phyloP scores from a whole-genome alignment of 2,113 vertebrate genomes.

The Silurus asotus region DNA sequence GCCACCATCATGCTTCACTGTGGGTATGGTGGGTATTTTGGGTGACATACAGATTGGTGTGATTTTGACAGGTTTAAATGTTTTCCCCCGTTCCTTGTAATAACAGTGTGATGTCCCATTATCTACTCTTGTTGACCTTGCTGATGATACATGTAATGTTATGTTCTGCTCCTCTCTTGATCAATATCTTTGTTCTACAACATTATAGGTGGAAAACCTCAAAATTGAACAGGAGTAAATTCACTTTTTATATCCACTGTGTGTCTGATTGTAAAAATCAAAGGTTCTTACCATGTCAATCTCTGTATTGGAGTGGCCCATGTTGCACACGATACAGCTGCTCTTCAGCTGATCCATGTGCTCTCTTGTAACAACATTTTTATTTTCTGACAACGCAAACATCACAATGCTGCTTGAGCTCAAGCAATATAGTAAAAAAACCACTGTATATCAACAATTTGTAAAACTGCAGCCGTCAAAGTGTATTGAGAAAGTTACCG shows the following conservation, averaged over 20 bases:
- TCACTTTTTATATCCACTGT: background rate
- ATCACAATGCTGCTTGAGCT: background rate
- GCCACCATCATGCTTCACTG: too few relatives aligned
- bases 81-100: background rate
- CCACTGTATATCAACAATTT: background rate
- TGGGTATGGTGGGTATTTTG: too few relatives aligned
- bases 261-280: background rate
- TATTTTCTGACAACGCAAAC: conserved; percentile 79
- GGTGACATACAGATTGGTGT: too few relatives aligned
- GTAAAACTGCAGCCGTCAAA: background rate
- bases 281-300: conserved; percentile 83
- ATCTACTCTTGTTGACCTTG: background rate
- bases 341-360: conserved; percentile 91
- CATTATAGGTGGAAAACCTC: background rate
- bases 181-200: background rate
- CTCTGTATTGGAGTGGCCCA: conserved; percentile 94
- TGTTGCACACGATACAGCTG: conserved; percentile 92
- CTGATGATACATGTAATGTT: background rate
- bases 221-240: background rate
- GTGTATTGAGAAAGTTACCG: conserved; percentile 69
- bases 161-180: background rate
- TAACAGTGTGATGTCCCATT: background rate
- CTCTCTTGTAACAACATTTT: conserved; percentile 87
- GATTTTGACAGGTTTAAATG: too few relatives aligned
- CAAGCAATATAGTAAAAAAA: background rate